Conservation (phyloP, 2,888 invertebrate species). For the Chymomyza procnemis region DNA sequence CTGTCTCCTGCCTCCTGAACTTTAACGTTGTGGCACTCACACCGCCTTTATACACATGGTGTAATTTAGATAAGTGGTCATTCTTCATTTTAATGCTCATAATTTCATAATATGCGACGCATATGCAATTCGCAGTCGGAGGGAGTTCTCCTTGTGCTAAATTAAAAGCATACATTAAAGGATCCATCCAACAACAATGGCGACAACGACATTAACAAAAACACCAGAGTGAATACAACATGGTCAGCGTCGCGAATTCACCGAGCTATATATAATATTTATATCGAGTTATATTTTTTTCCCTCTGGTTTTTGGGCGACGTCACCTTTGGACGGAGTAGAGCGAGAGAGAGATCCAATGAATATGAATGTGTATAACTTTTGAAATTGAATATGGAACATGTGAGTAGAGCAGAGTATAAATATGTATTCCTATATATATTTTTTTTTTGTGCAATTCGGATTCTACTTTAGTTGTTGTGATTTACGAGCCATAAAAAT, state of each 20-base stretch:
- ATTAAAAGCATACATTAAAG: constrained; percentile 57
- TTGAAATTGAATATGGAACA: constrained; percentile 62
- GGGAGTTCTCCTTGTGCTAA: constrained; percentile 24
- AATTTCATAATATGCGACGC: constrained; percentile 74
- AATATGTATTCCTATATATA: neutral
- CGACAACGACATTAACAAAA: neutral
- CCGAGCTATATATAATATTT: constrained; percentile 58
- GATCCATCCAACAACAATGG: constrained; percentile 13
- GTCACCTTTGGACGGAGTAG: neutral
- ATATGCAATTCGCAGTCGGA: constrained; percentile 47
- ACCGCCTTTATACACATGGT: constrained; percentile 60
- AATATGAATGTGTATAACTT: constrained; percentile 19
- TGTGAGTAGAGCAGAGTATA: constrained; percentile 33
- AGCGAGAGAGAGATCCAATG: constrained; percentile 12
- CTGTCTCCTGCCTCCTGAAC: neutral
- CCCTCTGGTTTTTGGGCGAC: constrained; percentile 28
- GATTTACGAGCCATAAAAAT: constrained; percentile 72
- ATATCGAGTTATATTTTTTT: constrained; percentile 32
- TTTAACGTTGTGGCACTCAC: neutral
- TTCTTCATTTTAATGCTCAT: constrained; percentile 78
- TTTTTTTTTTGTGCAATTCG: constrained; percentile 30
- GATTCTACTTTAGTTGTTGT: constrained; percentile 37
- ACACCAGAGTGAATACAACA: constrained; percentile 48
- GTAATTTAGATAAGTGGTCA: constrained; percentile 79
- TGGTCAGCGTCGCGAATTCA: constrained; percentile 66